Conservation (phyloP, 64 coral and sea anemone genomes). For the Montipora cactus region DNA sequence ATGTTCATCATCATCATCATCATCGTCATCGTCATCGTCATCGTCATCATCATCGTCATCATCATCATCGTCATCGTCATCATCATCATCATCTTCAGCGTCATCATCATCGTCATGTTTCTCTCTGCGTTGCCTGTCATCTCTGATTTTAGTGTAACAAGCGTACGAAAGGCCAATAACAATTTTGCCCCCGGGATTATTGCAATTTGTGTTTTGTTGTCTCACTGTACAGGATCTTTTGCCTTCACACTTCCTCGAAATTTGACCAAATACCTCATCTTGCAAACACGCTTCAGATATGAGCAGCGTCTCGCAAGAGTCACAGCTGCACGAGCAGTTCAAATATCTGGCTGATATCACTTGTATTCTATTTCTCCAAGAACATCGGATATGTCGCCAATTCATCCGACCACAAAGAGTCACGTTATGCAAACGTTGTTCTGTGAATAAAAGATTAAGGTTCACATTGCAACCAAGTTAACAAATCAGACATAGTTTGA, state of each 20-base stretch:
- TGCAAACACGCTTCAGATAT: neutral
- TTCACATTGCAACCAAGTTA: no score
- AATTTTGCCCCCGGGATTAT: neutral
- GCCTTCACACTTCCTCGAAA: neutral
- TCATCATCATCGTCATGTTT: neutral
- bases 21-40: neutral
- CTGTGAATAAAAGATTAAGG: neutral
- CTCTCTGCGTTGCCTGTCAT: neutral
- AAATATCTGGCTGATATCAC: neutral
- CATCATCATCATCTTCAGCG: neutral
- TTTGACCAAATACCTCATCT: neutral
- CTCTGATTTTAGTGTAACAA: neutral
- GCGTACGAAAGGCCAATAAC: neutral
- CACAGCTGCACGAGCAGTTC: constrained; percentile 3
- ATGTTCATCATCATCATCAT: neutral
- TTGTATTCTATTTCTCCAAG: neutral
- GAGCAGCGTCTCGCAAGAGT: neutral
- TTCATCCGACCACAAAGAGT: neutral
- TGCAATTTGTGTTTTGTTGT: neutral
- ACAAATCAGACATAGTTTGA: no score
- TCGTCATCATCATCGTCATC: neutral
- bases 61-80: neutral
- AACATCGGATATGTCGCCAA: neutral
- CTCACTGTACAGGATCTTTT: neutral
- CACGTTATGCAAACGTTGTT: neutral